A percentile compares a stretch with the other conserved stretches of the same genome.
These are phyloP conservation scores for Odobenus rosmarus DNA, from an alignment of 2,113 vertebrate species.

Conservation along the genomic window DNA sequence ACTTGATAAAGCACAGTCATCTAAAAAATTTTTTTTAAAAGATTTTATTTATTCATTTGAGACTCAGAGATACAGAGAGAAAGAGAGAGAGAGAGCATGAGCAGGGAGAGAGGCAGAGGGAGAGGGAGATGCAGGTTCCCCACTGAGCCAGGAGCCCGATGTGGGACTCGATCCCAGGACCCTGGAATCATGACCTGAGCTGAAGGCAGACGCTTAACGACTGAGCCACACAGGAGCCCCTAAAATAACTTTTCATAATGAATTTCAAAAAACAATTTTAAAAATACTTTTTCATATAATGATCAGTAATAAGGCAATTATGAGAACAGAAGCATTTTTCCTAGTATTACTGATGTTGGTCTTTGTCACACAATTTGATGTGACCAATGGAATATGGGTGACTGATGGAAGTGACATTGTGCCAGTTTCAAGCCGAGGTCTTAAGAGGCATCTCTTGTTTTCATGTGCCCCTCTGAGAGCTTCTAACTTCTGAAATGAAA, in stretches of 20 bases:
- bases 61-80: too few relatives aligned
- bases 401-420: neutral
- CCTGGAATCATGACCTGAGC: too few relatives aligned
- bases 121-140: too few relatives aligned
- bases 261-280: neutral
- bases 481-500: neutral
- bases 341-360: neutral
- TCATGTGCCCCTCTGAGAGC: neutral
- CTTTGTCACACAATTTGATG: neutral
- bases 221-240: too few relatives aligned
- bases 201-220: too few relatives aligned
- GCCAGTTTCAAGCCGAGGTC: neutral
- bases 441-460: neutral
- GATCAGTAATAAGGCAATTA: neutral
- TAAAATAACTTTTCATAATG: neutral
- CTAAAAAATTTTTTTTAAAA: neutral
- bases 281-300: neutral
- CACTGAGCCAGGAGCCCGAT: too few relatives aligned
- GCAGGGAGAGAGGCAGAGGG: too few relatives aligned
- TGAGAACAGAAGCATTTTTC: neutral
- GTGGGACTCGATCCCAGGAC: too few relatives aligned
- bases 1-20: neutral
- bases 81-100: too few relatives aligned
- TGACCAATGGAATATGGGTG: neutral
- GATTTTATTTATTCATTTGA: too few relatives aligned